Conservation (phyloP, 92 coral and sea anemone species). For the Nematostella vectensis region DNA sequence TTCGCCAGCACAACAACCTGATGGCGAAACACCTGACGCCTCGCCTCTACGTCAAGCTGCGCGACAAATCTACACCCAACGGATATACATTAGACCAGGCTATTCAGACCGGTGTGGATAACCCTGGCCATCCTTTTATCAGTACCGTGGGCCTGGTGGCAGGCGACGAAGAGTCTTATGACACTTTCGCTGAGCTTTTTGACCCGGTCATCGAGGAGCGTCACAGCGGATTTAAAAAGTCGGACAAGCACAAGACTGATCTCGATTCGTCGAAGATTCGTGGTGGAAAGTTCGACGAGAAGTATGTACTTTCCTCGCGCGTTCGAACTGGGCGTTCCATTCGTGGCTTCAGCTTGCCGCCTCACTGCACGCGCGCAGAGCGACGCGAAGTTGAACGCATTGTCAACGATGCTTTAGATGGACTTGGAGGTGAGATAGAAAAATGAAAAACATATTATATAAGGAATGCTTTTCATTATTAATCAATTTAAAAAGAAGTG, state of each 20-base stretch:
- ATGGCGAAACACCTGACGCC: slow-evolving; percentile 94
- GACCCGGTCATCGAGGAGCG: slow-evolving; percentile 95
- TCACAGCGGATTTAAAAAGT: slow-evolving; percentile 76
- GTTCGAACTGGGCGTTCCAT: slow-evolving; percentile 93
- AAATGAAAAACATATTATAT: too few species aligned
- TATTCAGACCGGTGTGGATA: slow-evolving; percentile 86
- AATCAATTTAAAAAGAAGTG: too few species aligned
- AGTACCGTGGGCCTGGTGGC: slow-evolving; percentile 89
- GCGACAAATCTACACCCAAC: slow-evolving; percentile 53
- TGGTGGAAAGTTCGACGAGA: slow-evolving; percentile 82
- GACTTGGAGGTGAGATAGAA: slow-evolving; percentile 45
- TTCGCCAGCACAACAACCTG: slow-evolving; percentile 82
- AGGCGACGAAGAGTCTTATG: slow-evolving; percentile 87
- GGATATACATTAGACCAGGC: slow-evolving; percentile 88
- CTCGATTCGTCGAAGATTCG: slow-evolving; percentile 62
- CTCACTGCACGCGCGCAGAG: slow-evolving; percentile 95
- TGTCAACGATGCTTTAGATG: slow-evolving; percentile 69
- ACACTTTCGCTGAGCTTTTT: slow-evolving; percentile 67
- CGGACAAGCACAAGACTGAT: slow-evolving; percentile 75
- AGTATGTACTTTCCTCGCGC: slow-evolving; percentile 79
- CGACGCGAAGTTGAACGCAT: slow-evolving; percentile 78
- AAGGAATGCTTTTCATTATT: too few species aligned
- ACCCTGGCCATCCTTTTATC: slow-evolving; percentile 94
- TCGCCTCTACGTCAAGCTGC: slow-evolving; percentile 71
- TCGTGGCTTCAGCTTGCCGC: slow-evolving; percentile 75